A percentile compares a stretch with the other conserved stretches of the same genome.
These are phyloP conservation scores for Sebastes oblongus DNA, from an alignment of 2,797 vertebrate genomes.

Conservation along the genomic window DNA sequence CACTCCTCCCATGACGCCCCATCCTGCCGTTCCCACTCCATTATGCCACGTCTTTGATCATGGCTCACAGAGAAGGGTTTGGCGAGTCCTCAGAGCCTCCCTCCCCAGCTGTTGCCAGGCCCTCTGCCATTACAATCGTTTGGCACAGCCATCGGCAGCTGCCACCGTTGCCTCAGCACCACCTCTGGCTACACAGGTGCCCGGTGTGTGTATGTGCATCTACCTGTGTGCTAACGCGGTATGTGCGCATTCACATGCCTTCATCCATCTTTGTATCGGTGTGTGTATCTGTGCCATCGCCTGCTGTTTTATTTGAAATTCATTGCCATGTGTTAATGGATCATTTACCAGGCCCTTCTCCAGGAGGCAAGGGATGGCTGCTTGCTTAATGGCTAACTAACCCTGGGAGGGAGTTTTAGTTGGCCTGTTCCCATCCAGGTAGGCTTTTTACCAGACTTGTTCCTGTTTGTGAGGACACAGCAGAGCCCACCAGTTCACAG, in stretches of 20 bases:
- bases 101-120: constrained; percentile 62
- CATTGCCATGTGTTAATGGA: constrained; percentile 46
- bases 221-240: neutral
- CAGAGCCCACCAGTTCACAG: neutral
- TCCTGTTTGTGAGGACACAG: neutral
- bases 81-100: constrained; percentile 55
- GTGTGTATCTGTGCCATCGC: constrained; percentile 16
- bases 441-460: neutral
- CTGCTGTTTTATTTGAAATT: constrained; percentile 49
- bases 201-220: constrained; percentile 9
- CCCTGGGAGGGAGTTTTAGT: neutral
- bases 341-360: constrained; percentile 27
- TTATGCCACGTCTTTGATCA: constrained; percentile 74
- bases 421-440: neutral
- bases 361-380: neutral
- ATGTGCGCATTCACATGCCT: neutral
- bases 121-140: constrained; percentile 50
- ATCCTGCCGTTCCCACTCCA: constrained; percentile 54
- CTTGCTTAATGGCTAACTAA: constrained; percentile 38
- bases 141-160: constrained; percentile 45
- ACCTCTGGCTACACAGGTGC: constrained; percentile 57
- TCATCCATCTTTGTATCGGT: constrained; percentile 13
- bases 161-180: constrained; percentile 49
- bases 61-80: constrained; percentile 52
- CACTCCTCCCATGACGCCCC: constrained; percentile 33